These are phyloP conservation scores for Drosophila sulfurigaster DNA, from an alignment of 1,140 invertebrate genomes.

Conservation along the genomic window DNA sequence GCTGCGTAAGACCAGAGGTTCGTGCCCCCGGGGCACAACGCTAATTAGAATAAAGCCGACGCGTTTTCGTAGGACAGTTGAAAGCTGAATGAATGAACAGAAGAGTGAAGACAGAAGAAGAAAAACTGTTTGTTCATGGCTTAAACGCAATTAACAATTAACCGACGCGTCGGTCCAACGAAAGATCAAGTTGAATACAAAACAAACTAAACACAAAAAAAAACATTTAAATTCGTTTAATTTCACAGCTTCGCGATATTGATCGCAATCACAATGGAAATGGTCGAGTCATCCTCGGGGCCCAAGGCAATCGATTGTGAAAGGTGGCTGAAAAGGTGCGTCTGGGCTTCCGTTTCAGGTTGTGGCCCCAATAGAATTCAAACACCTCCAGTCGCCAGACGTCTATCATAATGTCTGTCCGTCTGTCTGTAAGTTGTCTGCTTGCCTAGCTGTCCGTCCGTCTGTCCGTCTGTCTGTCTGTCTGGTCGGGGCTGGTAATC, in stretches of 20 bases:
- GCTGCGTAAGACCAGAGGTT: conserved; percentile 72
- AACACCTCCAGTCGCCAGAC: conserved; percentile 62
- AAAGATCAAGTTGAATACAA: neutral
- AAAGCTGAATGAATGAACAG: neutral
- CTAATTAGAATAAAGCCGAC: conserved; percentile 78
- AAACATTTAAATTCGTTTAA: conserved; percentile 61
- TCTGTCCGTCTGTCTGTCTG: neutral
- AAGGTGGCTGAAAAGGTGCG: conserved; percentile 35
- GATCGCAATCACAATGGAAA: conserved; percentile 62
- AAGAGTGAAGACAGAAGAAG: too few relatives aligned
- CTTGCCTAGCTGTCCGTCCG: conserved; percentile 8
- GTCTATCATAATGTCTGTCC: conserved; percentile 21
- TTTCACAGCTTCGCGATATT: conserved; percentile 57
- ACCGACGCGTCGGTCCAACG: neutral
- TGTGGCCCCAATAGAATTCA: conserved; percentile 73
- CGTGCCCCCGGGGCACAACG: conserved; percentile 40
- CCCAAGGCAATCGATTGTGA: conserved; percentile 36
- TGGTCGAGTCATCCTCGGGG: conserved; percentile 54
- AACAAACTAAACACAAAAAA: conserved; percentile 1
- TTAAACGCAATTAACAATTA: conserved; percentile 52
- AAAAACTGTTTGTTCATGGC: conserved; percentile 68
- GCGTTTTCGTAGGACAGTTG: conserved; percentile 20
- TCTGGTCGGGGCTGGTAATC: conserved; percentile 59
- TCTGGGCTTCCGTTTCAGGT: conserved; percentile 47
- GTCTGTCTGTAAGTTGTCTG: conserved; percentile 2